phyloP scores from a whole-genome alignment of 1,140 invertebrate species.

The Wiebesia pumilae region DNA sequence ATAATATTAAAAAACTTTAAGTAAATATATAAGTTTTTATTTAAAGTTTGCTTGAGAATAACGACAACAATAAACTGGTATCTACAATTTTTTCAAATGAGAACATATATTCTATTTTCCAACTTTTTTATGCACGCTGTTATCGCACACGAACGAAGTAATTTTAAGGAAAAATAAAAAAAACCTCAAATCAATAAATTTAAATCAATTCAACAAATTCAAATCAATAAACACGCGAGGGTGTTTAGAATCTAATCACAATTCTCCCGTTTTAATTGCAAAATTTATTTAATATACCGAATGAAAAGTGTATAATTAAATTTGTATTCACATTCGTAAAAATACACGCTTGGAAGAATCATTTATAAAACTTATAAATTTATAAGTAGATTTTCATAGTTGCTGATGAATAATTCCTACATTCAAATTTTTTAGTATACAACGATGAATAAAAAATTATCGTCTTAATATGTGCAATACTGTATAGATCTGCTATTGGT shows the following conservation, averaged over 20 bases:
- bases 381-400: background rate
- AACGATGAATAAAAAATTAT: no score
- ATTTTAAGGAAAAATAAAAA: background rate
- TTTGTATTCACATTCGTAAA: background rate
- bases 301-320: background rate
- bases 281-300: background rate
- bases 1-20: conserved; percentile 5
- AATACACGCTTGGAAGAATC: background rate
- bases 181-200: no score
- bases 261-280: background rate
- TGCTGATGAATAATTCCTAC: background rate
- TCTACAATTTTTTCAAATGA: no score
- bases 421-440: no score
- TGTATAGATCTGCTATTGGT: no score
- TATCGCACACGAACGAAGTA: no score
- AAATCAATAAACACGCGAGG: background rate
- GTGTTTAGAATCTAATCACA: background rate
- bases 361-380: background rate
- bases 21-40: background rate
- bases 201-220: no score
- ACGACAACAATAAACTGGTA: no score
- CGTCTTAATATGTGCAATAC: no score
- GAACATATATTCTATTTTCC: no score
- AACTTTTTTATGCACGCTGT: no score
- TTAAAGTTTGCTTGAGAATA: no score